Evolutionary conservation across 2,797 vertebrate genomes (phyloP).

Genomic region (Ambastaia sidthimunki): DNA sequence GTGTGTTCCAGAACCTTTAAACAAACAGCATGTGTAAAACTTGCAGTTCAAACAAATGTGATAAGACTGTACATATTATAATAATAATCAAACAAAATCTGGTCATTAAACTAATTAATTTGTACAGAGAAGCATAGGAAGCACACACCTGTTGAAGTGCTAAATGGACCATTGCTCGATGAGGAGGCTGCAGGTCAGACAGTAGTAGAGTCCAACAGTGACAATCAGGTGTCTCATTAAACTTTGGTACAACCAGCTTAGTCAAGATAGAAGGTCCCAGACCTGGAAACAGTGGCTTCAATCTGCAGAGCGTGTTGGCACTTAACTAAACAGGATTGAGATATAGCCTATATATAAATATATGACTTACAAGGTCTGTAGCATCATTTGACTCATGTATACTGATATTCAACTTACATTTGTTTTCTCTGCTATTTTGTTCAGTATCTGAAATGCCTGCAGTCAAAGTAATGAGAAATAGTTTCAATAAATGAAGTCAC

Average conservation of each 20-base stretch:
- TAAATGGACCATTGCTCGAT: slow-evolving; percentile 80
- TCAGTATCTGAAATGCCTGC: slow-evolving; percentile 84
- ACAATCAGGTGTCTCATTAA: slow-evolving; percentile 71
- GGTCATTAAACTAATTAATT: neutral
- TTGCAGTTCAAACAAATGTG: slow-evolving; percentile 1
- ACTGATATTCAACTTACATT: slow-evolving; percentile 78
- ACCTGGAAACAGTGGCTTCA: slow-evolving; percentile 80
- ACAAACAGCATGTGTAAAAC: slow-evolving; percentile 41
- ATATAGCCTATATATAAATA: no score
- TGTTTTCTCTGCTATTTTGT: slow-evolving; percentile 74
- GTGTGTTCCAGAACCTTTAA: slow-evolving; percentile 68
- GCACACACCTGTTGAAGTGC: slow-evolving; percentile 65
- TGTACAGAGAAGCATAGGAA: neutral
- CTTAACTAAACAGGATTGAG: slow-evolving; percentile 71
- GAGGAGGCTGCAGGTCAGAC: slow-evolving; percentile 77
- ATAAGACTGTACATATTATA: neutral
- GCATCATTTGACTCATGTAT: neutral
- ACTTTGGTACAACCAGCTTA: slow-evolving; percentile 71
- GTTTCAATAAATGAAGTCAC: neutral
- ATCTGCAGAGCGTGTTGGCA: slow-evolving; percentile 77
- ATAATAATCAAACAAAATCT: slow-evolving; percentile 1
- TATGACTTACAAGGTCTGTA: neutral
- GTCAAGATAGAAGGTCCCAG: slow-evolving; percentile 80
- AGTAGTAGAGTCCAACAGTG: slow-evolving; percentile 80
- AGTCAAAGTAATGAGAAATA: slow-evolving; percentile 29